Evolutionary conservation across 1,140 invertebrate species (phyloP), one percentile per base, ranked within the genome.

Genomic region (Leptinotarsa lineolata): DNA sequence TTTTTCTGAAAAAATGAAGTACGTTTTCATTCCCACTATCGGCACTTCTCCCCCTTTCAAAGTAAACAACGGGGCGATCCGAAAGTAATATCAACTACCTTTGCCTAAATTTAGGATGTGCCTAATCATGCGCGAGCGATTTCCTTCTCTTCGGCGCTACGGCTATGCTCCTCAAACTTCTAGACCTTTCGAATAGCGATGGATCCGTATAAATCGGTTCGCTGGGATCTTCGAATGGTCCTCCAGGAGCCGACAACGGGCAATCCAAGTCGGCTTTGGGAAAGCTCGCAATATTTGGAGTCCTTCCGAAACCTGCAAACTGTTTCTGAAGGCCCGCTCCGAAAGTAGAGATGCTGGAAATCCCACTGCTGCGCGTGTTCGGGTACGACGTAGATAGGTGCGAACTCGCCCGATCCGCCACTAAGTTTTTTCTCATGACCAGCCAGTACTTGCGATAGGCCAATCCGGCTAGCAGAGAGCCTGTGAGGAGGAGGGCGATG

Each of bases 191-290:
- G 80, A 97, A 96, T 12, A 96, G 85, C 2, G 94, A 95, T 0
- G 94, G 95, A 85, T 96, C 94, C 0, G 94, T 96, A 83, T 96
- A 97, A 75, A 97, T 96, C 2, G 95, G 95, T 83, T 96, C 95
- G 80, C 94, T 96, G 12, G 94, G 94, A 84, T 96, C 94, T 78
- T 93, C 90, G 76, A 92, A 93, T 22, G 76, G 85, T 74, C 78
- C 87, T 20, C 80, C 79, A 15, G 81, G 77, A 64, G 76, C 78
- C n/a, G 80, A 68, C 44, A 75, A 70, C 1, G 78, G 78, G 58
- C 76, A 79, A 18, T 83, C 80, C 12, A 79, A 65, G 66, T 81
- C 58, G 76, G 79, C 74, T 58, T 78, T 79, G n/a, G 76, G 71
- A 15, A 80, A 44, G 72, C 72, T 72, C 8, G 81, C 81, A 67